These are phyloP conservation scores for Trematomus loennbergii DNA, from an alignment of 2,113 vertebrate species.

Conservation along the genomic window DNA sequence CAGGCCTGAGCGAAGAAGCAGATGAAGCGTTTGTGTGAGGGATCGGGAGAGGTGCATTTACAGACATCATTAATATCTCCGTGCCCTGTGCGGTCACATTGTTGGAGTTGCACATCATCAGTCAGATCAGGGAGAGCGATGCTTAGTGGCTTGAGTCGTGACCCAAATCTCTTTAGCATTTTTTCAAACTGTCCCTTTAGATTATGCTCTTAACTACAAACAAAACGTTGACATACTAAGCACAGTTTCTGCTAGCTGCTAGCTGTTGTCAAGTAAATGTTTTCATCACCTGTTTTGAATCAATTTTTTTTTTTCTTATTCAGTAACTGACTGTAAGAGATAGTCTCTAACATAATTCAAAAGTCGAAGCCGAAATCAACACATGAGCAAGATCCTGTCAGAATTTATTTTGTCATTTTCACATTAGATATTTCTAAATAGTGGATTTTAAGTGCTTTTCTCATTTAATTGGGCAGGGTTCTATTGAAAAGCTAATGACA, in stretches of 20 bases:
- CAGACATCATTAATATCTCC: conserved; percentile 65
- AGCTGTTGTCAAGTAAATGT: background rate
- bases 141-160: conserved; percentile 46
- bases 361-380: background rate
- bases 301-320: too few species aligned
- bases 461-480: background rate
- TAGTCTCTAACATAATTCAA: background rate
- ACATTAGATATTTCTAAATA: background rate
- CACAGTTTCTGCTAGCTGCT: background rate
- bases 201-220: conserved; percentile 33
- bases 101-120: conserved; percentile 65
- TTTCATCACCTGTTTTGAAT: background rate
- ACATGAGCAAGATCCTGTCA: too few species aligned
- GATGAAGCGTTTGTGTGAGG: conserved; percentile 65
- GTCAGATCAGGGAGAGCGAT: conserved; percentile 45
- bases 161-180: conserved; percentile 53
- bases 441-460: background rate
- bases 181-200: conserved; percentile 50
- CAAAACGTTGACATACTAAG: background rate
- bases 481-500: too few species aligned
- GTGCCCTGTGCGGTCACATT: conserved; percentile 58
- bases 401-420: background rate
- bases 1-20: conserved; percentile 76
- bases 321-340: background rate
- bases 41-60: conserved; percentile 63